Evolutionary conservation across 1,140 invertebrate species (phyloP).

Genomic region (Marisa cornuarietis): DNA sequence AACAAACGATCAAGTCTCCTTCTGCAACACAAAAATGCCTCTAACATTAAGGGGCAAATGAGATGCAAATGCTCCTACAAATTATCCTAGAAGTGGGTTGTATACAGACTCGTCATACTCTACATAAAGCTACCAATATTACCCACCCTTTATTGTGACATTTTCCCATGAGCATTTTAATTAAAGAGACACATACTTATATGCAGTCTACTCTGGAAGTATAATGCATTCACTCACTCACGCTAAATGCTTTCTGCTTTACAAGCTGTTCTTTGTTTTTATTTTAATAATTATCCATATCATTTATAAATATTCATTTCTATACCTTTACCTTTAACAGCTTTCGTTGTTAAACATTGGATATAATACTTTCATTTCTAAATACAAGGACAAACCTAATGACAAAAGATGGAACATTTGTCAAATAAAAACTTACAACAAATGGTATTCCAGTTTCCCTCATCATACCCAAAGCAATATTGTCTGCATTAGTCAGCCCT

Average conservation of each 20-base stretch:
- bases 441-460: conserved; percentile 44
- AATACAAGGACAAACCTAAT: neutral
- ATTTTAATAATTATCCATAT: too few species aligned
- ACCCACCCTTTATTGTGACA: neutral
- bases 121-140: neutral
- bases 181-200: too few species aligned
- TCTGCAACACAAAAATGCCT: too few species aligned
- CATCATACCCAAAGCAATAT: conserved; percentile 57
- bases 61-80: too few species aligned
- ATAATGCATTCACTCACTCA: too few species aligned
- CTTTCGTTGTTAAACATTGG: neutral
- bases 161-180: too few species aligned
- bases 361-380: neutral
- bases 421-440: conserved; percentile 22
- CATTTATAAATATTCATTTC: too few species aligned
- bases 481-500: conserved; percentile 52
- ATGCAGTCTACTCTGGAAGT: too few species aligned
- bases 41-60: too few species aligned
- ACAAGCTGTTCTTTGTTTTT: too few species aligned
- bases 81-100: neutral
- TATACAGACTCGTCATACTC: neutral
- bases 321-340: neutral
- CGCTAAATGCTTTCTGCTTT: too few species aligned
- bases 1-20: too few species aligned
- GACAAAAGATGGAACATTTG: neutral